Evolutionary conservation across 2,797 vertebrate genomes (phyloP).

Genomic region (Protonibea diacanthus): DNA sequence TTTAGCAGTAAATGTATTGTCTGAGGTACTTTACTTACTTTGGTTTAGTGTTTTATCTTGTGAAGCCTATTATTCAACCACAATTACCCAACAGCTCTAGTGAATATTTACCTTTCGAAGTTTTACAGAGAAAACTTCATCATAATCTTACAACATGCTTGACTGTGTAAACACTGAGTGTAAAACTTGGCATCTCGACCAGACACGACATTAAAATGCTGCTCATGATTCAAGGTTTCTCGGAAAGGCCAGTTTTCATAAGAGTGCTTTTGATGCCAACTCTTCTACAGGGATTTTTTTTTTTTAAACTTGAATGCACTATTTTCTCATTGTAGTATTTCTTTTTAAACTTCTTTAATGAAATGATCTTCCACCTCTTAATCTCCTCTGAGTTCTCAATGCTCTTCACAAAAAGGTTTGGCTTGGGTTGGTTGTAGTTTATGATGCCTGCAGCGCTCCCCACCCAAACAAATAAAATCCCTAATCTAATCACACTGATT

Average conservation of each 20-base stretch:
- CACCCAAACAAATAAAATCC: conserved; percentile 66
- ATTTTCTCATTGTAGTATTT: not conserved
- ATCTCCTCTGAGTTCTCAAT: not conserved
- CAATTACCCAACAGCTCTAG: not conserved
- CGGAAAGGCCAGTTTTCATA: not conserved
- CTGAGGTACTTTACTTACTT: not conserved
- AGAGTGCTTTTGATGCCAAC: not conserved
- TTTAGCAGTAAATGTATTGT: not conserved
- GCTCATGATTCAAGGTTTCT: not conserved
- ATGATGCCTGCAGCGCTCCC: conserved; percentile 43
- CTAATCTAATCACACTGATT: conserved; percentile 63
- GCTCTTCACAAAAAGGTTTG: conserved; percentile 27
- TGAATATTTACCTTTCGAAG: conserved; percentile 24
- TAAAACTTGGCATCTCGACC: conserved; percentile 14
- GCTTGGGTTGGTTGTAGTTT: conserved; percentile 42
- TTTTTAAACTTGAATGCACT: no score
- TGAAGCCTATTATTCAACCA: conserved; percentile 11
- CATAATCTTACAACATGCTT: not conserved
- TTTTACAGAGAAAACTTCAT: not conserved
- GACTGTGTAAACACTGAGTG: not conserved
- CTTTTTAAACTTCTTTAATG: conserved; percentile 1
- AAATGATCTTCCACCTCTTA: conserved; percentile 11
- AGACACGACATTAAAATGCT: not conserved
- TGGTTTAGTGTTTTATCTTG: not conserved
- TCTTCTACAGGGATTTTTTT: not conserved